phyloP scores from a whole-genome alignment of 2,113 vertebrate species.

The Coregonus clupeaformis region DNA sequence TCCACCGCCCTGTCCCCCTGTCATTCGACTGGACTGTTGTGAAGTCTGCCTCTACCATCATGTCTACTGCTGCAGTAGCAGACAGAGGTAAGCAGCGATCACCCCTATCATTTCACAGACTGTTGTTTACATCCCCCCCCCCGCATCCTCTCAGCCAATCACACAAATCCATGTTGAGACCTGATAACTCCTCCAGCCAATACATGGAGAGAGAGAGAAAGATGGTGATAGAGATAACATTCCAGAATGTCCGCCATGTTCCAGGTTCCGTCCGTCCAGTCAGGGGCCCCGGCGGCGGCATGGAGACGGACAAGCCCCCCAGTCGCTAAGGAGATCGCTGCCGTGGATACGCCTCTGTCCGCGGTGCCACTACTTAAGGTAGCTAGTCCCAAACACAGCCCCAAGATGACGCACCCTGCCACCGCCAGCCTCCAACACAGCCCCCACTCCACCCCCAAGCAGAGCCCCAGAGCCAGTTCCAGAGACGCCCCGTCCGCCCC shows the following conservation, averaged over 20 bases:
- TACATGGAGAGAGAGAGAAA: not conserved
- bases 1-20: not conserved
- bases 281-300: constrained; percentile 92
- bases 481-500: constrained; percentile 54
- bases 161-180: not conserved
- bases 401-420: constrained; percentile 19
- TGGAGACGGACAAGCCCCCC: constrained; percentile 86
- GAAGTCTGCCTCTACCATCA: constrained; percentile 32
- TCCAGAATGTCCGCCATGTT: not conserved
- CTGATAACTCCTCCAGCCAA: not conserved
- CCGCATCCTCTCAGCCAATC: not conserved
- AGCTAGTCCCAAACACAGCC: constrained; percentile 51
- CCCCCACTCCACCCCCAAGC: too few species aligned
- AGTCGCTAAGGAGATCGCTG: constrained; percentile 65
- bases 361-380: constrained; percentile 49
- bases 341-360: constrained; percentile 40
- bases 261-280: constrained; percentile 68
- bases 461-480: constrained; percentile 19
- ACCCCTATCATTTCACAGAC: not conserved
- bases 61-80: constrained; percentile 53
- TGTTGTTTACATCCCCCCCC: not conserved
- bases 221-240: not conserved
- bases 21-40: not conserved
- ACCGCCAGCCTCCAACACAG: constrained; percentile 65
- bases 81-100: constrained; percentile 61